Conservation (phyloP, 2,797 vertebrate genomes). For the Takifugu ocellatus region DNA sequence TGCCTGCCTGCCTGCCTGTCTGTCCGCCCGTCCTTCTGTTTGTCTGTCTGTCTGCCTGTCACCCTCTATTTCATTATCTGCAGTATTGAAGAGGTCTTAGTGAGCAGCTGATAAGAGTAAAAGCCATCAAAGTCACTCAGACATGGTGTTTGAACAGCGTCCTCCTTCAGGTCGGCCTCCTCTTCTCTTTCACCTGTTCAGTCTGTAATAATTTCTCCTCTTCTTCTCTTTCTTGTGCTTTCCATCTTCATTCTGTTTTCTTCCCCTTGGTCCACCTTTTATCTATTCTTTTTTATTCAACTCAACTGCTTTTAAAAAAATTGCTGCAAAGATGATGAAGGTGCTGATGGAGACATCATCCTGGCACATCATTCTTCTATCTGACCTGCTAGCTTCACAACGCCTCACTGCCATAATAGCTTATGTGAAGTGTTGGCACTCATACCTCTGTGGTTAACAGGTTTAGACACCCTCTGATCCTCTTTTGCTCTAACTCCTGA, state of each 20-base stretch:
- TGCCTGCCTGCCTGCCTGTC: conserved; percentile 22
- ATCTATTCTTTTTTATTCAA: too few species aligned
- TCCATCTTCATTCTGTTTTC: background rate
- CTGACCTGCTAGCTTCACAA: conserved; percentile 2
- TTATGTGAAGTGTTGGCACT: conserved; percentile 51
- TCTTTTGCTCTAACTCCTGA: conserved; percentile 51
- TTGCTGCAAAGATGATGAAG: too few species aligned
- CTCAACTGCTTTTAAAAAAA: too few species aligned
- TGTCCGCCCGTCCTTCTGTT: conserved; percentile 4
- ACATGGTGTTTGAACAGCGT: conserved; percentile 39
- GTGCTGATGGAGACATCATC: background rate
- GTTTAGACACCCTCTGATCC: conserved; percentile 62
- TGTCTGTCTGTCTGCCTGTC: conserved; percentile 5
- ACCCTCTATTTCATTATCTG: conserved; percentile 5
- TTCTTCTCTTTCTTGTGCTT: background rate
- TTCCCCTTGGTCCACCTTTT: too few species aligned
- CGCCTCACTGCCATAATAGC: conserved; percentile 37
- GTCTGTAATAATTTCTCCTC: background rate
- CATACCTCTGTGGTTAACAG: conserved; percentile 49
- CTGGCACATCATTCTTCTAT: conserved; percentile 12
- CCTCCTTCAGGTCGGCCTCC: conserved; percentile 18
- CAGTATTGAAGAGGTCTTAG: conserved; percentile 32
- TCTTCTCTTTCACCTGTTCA: background rate
- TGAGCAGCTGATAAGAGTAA: conserved; percentile 36
- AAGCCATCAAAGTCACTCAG: conserved; percentile 36